Evolutionary conservation across 2,113 vertebrate species (phyloP), one percentile per base, ranked within the genome.

Genomic region (Dryoscopus gambensis): DNA sequence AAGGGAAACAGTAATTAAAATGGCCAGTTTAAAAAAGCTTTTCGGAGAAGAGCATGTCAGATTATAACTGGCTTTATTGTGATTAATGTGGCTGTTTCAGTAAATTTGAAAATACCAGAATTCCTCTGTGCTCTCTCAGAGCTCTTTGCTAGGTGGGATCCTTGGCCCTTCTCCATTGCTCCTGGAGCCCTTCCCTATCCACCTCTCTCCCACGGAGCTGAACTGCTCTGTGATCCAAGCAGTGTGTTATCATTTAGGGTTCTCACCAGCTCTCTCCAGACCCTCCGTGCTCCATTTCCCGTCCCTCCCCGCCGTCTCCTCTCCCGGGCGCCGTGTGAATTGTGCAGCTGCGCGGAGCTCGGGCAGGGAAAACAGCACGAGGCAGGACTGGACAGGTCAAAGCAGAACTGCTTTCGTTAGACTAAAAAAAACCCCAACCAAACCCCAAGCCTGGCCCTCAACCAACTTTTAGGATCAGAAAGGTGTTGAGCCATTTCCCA

Each of bases 401-500:
- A 82, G 67, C 91, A 90, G 64, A 95, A 30, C 69, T 42, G 42
- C 59, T 78, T 93, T 94, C 67, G 42, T 90, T 87, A 69, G 68
- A 73, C 68, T 50, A n/a, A 74, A 69, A 79, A 70, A 75, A 67
- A n/a, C 5, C 37, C 86, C 68, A 80, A 62, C 64, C 77, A 70
- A 93, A 87, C 77, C 60, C 82, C 2, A 4, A 74, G 52, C 52
- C 55, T 96, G 89, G 92, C 93, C 59, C 74, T 89, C 83, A 49
- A 52, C 94, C 92, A 84, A 7, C 13, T 93, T 70, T 70, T 90
- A 75, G 93, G 93, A 92, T 97, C 93, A 96, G 94, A 79, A 79
- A 89, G 91, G 87, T 96, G 90, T 83, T 95, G 93, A 95, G 84
- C 89, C 56, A 22, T 84, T 97, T 96, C 94, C 94, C 96, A 84